Evolutionary conservation across 2,113 vertebrate genomes (phyloP).

Genomic region (Trematomus loennbergii): DNA sequence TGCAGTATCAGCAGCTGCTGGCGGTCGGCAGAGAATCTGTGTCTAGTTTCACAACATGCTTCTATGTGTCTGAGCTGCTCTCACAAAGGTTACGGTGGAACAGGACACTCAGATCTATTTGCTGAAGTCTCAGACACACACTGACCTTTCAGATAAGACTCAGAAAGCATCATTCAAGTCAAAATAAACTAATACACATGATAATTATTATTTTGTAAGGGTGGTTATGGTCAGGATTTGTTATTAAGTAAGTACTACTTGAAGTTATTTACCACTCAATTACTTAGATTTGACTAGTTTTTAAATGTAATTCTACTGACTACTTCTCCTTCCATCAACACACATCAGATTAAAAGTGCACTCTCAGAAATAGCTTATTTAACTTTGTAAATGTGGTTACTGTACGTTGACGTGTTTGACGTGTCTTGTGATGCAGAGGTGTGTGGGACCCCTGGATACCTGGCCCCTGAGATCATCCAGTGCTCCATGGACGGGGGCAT

Average conservation of each 20-base stretch:
- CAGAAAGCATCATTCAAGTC: conserved; percentile 18
- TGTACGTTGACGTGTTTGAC: background rate
- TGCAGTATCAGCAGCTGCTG: conserved; percentile 45
- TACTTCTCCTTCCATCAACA: background rate
- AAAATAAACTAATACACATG: background rate
- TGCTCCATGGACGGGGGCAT: conserved; percentile 94
- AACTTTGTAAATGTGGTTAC: background rate
- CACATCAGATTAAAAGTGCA: background rate
- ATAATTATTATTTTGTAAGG: background rate
- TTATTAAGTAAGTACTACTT: too few relatives aligned
- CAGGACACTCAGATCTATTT: conserved; percentile 63
- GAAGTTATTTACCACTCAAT: background rate
- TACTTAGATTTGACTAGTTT: background rate
- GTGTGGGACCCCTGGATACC: conserved; percentile 95
- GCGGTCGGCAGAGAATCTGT: conserved; percentile 44
- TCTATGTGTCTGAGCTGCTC: conserved; percentile 19
- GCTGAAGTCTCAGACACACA: conserved; percentile 30
- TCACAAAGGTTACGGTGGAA: conserved; percentile 71
- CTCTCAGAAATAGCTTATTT: background rate
- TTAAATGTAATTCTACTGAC: background rate
- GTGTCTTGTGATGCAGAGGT: conserved; percentile 85
- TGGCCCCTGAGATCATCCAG: conserved; percentile 96
- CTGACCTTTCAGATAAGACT: conserved; percentile 70
- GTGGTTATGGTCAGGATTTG: background rate
- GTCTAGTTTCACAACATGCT: conserved; percentile 48